Evolutionary conservation across 2,113 vertebrate genomes (phyloP), one percentile per base, ranked within the genome.

Genomic region (Malurus melanocephalus): DNA sequence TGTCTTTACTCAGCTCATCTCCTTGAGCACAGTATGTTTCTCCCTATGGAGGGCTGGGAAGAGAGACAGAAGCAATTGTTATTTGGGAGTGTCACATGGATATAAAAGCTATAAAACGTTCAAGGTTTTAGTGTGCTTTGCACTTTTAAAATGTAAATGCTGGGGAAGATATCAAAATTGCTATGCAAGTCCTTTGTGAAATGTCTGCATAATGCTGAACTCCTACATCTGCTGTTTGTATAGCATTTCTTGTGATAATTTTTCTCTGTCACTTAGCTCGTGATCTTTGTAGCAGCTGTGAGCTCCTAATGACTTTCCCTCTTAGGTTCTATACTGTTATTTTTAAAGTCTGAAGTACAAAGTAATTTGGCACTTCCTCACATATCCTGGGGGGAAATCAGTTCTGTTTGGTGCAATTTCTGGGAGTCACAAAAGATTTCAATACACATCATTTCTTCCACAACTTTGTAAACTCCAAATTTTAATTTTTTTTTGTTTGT

Each of bases 271-370:
- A 79, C 93, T 96, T 95, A 96, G 88, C 72, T 93, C 42, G 49
- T 93, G 92, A 76, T 97, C 95, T 92, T 64, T 95, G 94, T 57
- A 95, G 90, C 96, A 97, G 96, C 93, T 97, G 93, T 91, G 90
- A 88, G 75, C 91, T 90, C 77, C 94, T 97, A 96, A 96, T 97
- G 95, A 97, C 95, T 96, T 96, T 94, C 85, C 83, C 95, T 95
- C 93, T 96, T 95, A 94, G 81, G 72, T 88, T 81, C 79, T 81
- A 16, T 95, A 69, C 77, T 93, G 93, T 93, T 93, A 84, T 91
- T 93, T 94, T 94, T 87, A 80, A 96, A 95, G 82, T 85, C 89
- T 59, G 59, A 69, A 88, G 75, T 87, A 78, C 82, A 87, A 95
- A 95, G 90, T 91, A 88, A 79, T 88, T 67, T 89, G 80, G 67